phyloP scores from a whole-genome alignment of 2,797 vertebrate genomes.

The Lithobates sylvaticus region DNA sequence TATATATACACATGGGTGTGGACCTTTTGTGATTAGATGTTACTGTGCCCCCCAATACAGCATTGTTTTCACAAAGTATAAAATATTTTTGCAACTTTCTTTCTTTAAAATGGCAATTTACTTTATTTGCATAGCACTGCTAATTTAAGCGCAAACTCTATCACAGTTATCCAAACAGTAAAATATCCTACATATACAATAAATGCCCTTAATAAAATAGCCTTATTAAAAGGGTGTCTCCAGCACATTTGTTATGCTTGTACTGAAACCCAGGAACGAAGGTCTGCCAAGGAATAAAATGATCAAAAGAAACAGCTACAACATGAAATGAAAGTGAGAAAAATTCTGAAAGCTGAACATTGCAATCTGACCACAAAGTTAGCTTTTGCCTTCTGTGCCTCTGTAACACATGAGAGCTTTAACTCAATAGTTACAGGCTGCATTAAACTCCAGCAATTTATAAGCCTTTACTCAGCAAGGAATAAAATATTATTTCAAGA shows the following conservation, averaged over 20 bases:
- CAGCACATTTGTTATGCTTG: constrained; percentile 58
- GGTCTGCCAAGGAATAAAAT: constrained; percentile 57
- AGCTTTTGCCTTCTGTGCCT: constrained; percentile 57
- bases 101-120: neutral
- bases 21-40: too few species aligned
- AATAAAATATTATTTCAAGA: neutral
- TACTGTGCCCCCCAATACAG: too few species aligned
- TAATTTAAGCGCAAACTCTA: constrained; percentile 33
- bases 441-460: constrained; percentile 20
- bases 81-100: too few species aligned
- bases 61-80: too few species aligned
- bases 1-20: too few species aligned
- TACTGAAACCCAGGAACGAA: constrained; percentile 43
- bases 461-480: constrained; percentile 12
- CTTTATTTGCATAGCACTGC: constrained; percentile 4
- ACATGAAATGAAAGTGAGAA: constrained; percentile 60
- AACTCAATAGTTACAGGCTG: constrained; percentile 42
- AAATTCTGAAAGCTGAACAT: constrained; percentile 54
- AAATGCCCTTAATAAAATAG: constrained; percentile 55
- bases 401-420: constrained; percentile 41
- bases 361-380: constrained; percentile 59
- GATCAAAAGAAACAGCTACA: constrained; percentile 57
- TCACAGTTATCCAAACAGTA: constrained; percentile 38
- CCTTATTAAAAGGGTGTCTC: constrained; percentile 61
- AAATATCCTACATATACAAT: constrained; percentile 49